Percentiles rank a stretch among this genome's conserved stretches.
Evolutionary conservation across 1,140 invertebrate genomes (phyloP).

Genomic region (Lasioglossum albipes): DNA sequence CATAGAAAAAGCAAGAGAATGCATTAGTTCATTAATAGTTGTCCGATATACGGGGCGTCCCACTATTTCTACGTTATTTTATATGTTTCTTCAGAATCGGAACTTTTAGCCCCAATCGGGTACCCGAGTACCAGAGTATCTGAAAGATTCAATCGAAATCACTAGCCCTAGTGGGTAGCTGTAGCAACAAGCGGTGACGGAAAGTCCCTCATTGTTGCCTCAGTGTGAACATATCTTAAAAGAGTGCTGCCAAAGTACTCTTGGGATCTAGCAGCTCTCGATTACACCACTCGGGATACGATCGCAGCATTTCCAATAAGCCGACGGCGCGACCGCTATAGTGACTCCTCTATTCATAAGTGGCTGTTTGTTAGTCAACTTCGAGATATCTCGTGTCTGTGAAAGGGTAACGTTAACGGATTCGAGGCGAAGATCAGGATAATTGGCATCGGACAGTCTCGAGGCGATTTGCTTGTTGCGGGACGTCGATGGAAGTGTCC

Average conservation of each 20-base stretch:
- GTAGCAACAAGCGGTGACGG: too few relatives aligned
- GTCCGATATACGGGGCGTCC: too few relatives aligned
- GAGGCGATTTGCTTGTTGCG: not conserved
- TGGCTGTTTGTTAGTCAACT: constrained; percentile 15
- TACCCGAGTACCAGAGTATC: too few relatives aligned
- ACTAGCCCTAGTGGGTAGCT: too few relatives aligned
- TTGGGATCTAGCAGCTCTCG: constrained; percentile 35
- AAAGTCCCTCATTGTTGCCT: too few relatives aligned
- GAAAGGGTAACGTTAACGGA: not conserved
- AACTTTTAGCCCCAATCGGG: too few relatives aligned
- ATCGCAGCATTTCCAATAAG: constrained; percentile 30
- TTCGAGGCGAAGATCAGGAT: not conserved
- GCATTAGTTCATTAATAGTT: too few relatives aligned
- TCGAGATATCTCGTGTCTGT: not conserved
- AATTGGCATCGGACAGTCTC: not conserved
- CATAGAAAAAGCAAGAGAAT: too few relatives aligned
- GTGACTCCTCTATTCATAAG: not conserved
- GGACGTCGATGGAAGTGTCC: not conserved
- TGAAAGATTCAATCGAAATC: too few relatives aligned
- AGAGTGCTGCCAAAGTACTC: constrained; percentile 11
- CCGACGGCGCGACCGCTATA: not conserved
- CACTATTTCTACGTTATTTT: too few relatives aligned
- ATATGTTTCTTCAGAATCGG: too few relatives aligned
- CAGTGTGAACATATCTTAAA: not conserved
- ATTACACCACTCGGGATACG: constrained; percentile 37